phyloP scores from a whole-genome alignment of 2,888 invertebrate genomes.

The Hemicrepidius hirtus region DNA sequence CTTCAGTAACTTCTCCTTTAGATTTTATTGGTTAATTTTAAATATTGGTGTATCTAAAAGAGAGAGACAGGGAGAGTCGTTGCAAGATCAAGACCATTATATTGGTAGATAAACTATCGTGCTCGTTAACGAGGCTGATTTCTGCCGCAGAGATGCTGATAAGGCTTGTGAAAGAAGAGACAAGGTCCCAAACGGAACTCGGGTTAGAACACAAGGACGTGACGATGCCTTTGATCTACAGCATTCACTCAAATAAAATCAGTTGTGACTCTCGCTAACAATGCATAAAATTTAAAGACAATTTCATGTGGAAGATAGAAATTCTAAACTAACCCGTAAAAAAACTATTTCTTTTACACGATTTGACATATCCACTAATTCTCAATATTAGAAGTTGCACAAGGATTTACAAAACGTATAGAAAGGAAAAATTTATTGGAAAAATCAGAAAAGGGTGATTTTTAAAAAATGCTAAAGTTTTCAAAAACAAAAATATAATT shows the following conservation, averaged over 20 bases:
- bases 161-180: slow-evolving; percentile 48
- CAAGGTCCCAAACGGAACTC: slow-evolving; percentile 54
- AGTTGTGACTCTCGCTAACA: slow-evolving; percentile 49
- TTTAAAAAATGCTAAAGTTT: no score
- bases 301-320: slow-evolving; percentile 25
- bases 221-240: slow-evolving; percentile 55
- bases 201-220: slow-evolving; percentile 53
- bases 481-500: no score
- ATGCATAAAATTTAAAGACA: slow-evolving; percentile 48
- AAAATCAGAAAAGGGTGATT: no score
- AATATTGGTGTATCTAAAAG: slow-evolving; percentile 21
- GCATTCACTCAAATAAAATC: slow-evolving; percentile 47
- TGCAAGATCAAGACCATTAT: slow-evolving; percentile 50
- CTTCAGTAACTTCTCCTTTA: slow-evolving; percentile 23
- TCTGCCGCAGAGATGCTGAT: slow-evolving; percentile 46
- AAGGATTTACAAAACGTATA: no score
- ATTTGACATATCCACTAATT: neutral
- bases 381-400: no score
- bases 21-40: slow-evolving; percentile 46
- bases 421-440: no score
- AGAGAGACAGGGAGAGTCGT: no score
- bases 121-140: slow-evolving; percentile 52
- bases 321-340: neutral
- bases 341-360: slow-evolving; percentile 1
- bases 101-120: slow-evolving; percentile 50